Percentiles rank a stretch among this genome's conserved stretches.
Conservation (phyloP, 2,888 invertebrate genomes). For the Melitaea athalia region DNA sequence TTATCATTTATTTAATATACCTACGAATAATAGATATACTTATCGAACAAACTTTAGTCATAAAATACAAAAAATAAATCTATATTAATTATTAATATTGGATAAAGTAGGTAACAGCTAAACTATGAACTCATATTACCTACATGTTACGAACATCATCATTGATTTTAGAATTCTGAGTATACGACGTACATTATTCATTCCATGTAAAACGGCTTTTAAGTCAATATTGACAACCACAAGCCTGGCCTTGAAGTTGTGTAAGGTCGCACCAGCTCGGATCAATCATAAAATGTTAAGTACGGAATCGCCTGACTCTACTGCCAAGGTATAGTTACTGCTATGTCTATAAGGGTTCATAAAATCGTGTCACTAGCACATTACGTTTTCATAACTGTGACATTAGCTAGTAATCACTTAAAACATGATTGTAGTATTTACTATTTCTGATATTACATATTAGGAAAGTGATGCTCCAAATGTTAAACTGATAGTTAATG, state of each 20-base stretch:
- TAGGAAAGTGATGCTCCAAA: not conserved
- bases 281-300: conserved; percentile 68
- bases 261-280: conserved; percentile 49
- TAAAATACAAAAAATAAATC: no score
- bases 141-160: not conserved
- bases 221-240: conserved; percentile 55
- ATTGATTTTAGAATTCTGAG: conserved; percentile 8
- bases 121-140: not conserved
- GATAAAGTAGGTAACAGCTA: no score
- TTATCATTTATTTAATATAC: no score
- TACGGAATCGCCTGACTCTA: conserved; percentile 71
- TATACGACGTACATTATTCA: conserved; percentile 13
- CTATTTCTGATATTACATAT: not conserved
- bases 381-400: conserved; percentile 3
- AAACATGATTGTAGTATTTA: not conserved
- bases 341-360: not conserved
- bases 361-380: conserved; percentile 5
- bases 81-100: no score
- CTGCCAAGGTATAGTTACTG: conserved; percentile 4
- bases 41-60: no score
- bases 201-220: conserved; percentile 37
- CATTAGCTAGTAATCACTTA: not conserved
- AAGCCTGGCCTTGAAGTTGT: conserved; percentile 48
- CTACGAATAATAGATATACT: no score
- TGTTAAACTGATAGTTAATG: not conserved